Evolutionary conservation across 2,888 invertebrate genomes (phyloP).

Genomic region (Thera obeliscata): DNA sequence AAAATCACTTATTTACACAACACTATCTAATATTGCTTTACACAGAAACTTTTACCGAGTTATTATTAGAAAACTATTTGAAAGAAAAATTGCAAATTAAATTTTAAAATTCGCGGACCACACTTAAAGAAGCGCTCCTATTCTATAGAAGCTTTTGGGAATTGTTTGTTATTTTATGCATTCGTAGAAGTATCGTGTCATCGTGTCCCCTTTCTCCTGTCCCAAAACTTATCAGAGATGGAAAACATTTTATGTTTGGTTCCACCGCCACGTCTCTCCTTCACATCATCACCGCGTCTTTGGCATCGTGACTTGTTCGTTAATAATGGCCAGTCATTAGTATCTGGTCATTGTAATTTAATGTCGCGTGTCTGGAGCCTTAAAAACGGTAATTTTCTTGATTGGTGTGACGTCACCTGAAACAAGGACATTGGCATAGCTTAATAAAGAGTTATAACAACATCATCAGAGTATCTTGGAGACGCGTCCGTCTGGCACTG

Average conservation of each 20-base stretch:
- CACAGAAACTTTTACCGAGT: slow-evolving; percentile 31
- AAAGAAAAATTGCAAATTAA: slow-evolving; percentile 61
- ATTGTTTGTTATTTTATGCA: slow-evolving; percentile 59
- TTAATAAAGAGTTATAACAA: slow-evolving; percentile 29
- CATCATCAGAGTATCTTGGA: neutral
- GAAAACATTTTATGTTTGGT: slow-evolving; percentile 66
- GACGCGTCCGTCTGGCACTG: too few relatives aligned
- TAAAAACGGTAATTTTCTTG: slow-evolving; percentile 57
- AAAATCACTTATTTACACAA: slow-evolving; percentile 9
- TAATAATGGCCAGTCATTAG: slow-evolving; percentile 50
- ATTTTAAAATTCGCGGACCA: slow-evolving; percentile 56
- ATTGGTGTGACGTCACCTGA: slow-evolving; percentile 62
- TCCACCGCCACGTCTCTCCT: slow-evolving; percentile 49
- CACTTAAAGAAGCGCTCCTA: slow-evolving; percentile 76
- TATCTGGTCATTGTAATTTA: slow-evolving; percentile 51
- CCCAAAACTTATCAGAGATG: slow-evolving; percentile 73
- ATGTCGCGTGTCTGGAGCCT: slow-evolving; percentile 48
- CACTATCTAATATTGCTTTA: slow-evolving; percentile 44
- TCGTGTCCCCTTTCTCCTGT: slow-evolving; percentile 74
- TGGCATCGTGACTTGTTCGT: slow-evolving; percentile 40
- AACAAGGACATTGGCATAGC: slow-evolving; percentile 55
- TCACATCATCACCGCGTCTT: slow-evolving; percentile 47
- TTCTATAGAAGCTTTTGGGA: slow-evolving; percentile 59
- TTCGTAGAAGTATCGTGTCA: slow-evolving; percentile 63
- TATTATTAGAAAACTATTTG: slow-evolving; percentile 14